Percentiles rank a stretch among this genome's conserved stretches.
phyloP scores from a whole-genome alignment of 2,888 invertebrate genomes.

The Tinea semifulvella region DNA sequence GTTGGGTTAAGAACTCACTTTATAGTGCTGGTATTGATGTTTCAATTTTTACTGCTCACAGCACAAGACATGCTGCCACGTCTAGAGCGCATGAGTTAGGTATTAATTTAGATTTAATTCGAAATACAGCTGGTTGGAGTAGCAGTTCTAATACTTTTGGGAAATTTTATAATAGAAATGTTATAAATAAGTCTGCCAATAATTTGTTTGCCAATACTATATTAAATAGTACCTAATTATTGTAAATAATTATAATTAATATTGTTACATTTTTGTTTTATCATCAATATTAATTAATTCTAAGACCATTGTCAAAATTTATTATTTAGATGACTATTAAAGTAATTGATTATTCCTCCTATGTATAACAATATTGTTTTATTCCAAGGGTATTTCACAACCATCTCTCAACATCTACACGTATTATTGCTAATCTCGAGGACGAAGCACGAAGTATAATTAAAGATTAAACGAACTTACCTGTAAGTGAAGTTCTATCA shows the following conservation, averaged over 20 bases:
- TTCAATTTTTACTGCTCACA: constrained; percentile 17
- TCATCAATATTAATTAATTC: neutral
- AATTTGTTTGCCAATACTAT: neutral
- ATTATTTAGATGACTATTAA: neutral
- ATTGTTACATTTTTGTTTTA: neutral
- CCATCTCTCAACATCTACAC: neutral
- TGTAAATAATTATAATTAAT: constrained; percentile 3
- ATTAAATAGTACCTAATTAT: constrained; percentile 1
- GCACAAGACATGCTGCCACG: constrained; percentile 24
- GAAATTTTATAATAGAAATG: constrained; percentile 22
- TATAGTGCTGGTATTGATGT: constrained; percentile 19
- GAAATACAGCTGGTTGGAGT: constrained; percentile 22
- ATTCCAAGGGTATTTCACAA: neutral
- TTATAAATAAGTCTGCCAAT: constrained; percentile 9
- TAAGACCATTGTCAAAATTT: neutral
- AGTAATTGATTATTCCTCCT: constrained; percentile 1
- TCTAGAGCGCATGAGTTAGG: constrained; percentile 22
- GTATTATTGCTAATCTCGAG: constrained; percentile 11
- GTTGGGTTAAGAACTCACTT: constrained; percentile 21
- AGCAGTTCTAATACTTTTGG: constrained; percentile 19
- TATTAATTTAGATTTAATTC: constrained; percentile 21
- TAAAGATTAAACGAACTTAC: constrained; percentile 16
- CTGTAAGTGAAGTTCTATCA: constrained; percentile 18
- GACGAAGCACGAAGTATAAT: constrained; percentile 11
- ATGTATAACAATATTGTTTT: neutral